These are phyloP conservation scores for Leptinotarsa tumamoca DNA, from an alignment of 2,888 invertebrate genomes.

Conservation along the genomic window DNA sequence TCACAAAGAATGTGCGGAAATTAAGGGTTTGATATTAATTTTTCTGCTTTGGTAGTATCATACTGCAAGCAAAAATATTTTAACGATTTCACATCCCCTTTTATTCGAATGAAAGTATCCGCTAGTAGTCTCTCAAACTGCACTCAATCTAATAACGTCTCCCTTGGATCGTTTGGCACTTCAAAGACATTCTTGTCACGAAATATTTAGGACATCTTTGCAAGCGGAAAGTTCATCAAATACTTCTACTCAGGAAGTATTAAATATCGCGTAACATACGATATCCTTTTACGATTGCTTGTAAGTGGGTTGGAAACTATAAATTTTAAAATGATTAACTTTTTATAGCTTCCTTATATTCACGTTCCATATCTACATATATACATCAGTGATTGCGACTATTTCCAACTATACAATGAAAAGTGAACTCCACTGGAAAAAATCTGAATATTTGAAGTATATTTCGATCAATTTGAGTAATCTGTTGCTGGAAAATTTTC, in stretches of 20 bases:
- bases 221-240: conserved; percentile 15
- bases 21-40: too few species aligned
- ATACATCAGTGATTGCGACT: too few species aligned
- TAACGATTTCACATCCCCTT: too few species aligned
- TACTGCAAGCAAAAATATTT: too few species aligned
- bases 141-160: neutral
- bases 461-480: too few species aligned
- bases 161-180: neutral
- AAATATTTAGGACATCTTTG: conserved; percentile 11
- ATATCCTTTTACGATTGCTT: conserved; percentile 33
- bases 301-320: conserved; percentile 18
- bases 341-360: conserved; percentile 12
- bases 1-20: too few species aligned
- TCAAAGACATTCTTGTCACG: conserved; percentile 6
- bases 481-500: too few species aligned
- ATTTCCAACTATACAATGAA: too few species aligned
- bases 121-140: neutral
- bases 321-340: conserved; percentile 7
- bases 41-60: too few species aligned
- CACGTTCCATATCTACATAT: neutral
- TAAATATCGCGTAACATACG: conserved; percentile 33
- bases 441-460: too few species aligned
- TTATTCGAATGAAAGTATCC: too few species aligned
- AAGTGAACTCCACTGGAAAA: too few species aligned
- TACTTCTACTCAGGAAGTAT: conserved; percentile 37